A percentile compares a stretch with the other conserved stretches of the same genome.
Conservation (phyloP, 2,113 vertebrate genomes). For the Apus apus region DNA sequence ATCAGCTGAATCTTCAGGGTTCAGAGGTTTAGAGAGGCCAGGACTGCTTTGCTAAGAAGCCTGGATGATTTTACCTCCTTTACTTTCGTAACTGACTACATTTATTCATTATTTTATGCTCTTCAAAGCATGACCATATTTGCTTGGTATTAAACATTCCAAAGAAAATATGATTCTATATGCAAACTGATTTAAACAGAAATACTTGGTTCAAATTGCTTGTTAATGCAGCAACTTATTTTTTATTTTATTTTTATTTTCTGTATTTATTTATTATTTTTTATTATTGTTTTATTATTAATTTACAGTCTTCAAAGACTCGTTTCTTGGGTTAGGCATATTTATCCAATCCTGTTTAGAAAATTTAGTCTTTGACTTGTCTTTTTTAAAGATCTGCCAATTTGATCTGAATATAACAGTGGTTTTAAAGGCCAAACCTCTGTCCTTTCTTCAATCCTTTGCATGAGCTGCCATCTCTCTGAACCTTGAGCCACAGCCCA, state of each 20-base stretch:
- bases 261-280: background rate
- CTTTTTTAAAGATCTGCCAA: background rate
- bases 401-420: background rate
- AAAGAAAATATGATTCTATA: background rate
- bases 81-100: background rate
- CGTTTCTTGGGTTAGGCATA: background rate
- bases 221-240: background rate
- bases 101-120: background rate
- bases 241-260: no score
- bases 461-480: background rate
- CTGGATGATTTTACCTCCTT: background rate
- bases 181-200: background rate
- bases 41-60: background rate
- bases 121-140: background rate
- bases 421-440: background rate
- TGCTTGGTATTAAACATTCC: background rate
- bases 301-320: no score
- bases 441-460: background rate
- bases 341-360: background rate
- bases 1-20: background rate
- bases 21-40: background rate
- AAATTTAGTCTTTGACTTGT: background rate
- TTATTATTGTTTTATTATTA: no score
- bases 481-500: background rate
- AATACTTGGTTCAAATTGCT: background rate